Percentiles rank a stretch among this genome's conserved stretches.
Evolutionary conservation across 2,888 invertebrate genomes (phyloP).

Genomic region (Ditula angustiorana): DNA sequence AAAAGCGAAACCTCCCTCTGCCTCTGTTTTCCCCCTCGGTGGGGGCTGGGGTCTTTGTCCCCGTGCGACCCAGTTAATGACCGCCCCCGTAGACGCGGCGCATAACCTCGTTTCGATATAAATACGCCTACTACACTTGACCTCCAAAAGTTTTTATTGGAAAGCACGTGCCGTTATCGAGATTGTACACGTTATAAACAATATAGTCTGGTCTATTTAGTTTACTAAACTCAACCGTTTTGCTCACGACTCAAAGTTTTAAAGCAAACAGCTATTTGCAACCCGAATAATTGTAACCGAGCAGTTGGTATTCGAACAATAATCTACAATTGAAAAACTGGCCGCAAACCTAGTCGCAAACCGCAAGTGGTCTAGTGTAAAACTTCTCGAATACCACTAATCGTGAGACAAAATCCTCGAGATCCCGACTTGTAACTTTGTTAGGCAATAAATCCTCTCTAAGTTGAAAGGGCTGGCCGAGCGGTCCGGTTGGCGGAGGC

Average conservation of each 20-base stretch:
- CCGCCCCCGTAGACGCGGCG: constrained; percentile 80
- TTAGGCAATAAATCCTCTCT: constrained; percentile 57
- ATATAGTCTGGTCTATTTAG: constrained; percentile 45
- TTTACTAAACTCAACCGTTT: neutral
- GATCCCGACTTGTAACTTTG: constrained; percentile 51
- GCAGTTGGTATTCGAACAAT: neutral
- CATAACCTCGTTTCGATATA: constrained; percentile 82
- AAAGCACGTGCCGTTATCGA: constrained; percentile 79
- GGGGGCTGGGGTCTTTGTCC: constrained; percentile 78
- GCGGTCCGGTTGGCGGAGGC: constrained; percentile 50
- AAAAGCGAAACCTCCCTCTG: constrained; percentile 75
- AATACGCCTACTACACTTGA: constrained; percentile 86
- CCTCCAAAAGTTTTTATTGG: constrained; percentile 85
- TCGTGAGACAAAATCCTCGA: constrained; percentile 47
- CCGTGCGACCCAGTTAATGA: constrained; percentile 84
- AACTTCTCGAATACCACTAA: constrained; percentile 44
- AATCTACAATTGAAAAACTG: constrained; percentile 1
- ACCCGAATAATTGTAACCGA: neutral
- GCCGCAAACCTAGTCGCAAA: neutral
- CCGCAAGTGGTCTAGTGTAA: constrained; percentile 4
- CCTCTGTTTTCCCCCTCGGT: constrained; percentile 63
- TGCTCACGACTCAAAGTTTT: neutral
- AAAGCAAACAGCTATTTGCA: neutral
- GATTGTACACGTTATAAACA: constrained; percentile 73
- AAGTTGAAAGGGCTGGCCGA: constrained; percentile 56